Percentiles rank a stretch among this genome's conserved stretches.
These are phyloP conservation scores for Hemitrygon akajei DNA, from an alignment of 2,797 vertebrate species.

Conservation along the genomic window DNA sequence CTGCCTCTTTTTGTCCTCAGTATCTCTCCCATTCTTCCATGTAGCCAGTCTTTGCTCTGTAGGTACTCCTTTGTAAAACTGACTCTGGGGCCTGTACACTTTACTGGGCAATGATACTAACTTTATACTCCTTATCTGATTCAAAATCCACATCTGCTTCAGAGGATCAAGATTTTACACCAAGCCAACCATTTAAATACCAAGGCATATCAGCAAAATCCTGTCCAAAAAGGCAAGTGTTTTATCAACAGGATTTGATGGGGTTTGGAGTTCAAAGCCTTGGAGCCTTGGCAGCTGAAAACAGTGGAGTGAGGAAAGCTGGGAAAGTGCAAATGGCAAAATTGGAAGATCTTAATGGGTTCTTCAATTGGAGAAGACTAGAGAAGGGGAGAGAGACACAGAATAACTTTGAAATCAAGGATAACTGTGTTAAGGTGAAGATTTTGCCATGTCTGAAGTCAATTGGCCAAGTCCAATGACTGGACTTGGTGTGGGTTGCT, in stretches of 20 bases:
- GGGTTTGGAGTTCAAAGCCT: background rate
- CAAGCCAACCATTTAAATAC: background rate
- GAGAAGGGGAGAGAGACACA: too few species aligned
- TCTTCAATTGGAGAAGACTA: background rate
- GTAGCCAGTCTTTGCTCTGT: background rate
- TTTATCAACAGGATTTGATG: background rate
- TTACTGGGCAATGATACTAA: background rate
- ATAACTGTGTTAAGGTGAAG: background rate
- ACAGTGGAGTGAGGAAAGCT: background rate
- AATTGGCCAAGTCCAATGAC: too few species aligned
- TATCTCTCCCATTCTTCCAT: too few species aligned
- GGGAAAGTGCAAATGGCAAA: background rate
- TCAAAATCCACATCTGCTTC: background rate
- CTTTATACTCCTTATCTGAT: background rate
- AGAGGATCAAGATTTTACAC: background rate
- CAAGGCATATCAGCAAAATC: background rate
- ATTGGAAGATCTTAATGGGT: background rate
- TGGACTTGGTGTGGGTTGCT: background rate
- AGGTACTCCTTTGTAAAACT: background rate
- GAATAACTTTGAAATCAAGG: background rate
- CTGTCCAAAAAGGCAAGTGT: background rate
- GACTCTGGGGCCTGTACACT: background rate
- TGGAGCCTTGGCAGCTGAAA: background rate
- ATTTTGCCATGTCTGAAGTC: background rate
- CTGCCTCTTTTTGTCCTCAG: too few species aligned